Conservation (phyloP, 2,888 invertebrate species). For the Gnatocerus cornutus region DNA sequence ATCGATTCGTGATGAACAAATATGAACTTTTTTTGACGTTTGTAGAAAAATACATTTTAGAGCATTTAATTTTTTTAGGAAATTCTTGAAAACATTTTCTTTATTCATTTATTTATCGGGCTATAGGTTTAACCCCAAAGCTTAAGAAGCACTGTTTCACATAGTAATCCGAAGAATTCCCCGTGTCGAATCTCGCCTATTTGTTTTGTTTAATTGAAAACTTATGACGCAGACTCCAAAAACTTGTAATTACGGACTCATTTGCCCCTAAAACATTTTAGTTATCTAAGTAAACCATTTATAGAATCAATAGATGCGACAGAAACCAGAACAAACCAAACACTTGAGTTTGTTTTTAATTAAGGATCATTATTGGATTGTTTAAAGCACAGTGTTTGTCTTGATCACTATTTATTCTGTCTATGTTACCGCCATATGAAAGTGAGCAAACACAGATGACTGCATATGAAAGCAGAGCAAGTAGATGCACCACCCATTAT, state of each 20-base stretch:
- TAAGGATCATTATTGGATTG: constrained; percentile 54
- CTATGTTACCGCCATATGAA: constrained; percentile 37
- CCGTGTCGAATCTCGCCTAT: too few relatives aligned
- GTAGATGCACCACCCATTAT: constrained; percentile 32
- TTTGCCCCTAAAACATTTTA: constrained; percentile 19
- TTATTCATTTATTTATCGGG: too few relatives aligned
- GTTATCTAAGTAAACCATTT: constrained; percentile 43
- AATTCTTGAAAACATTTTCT: too few relatives aligned
- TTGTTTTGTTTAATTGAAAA: too few relatives aligned
- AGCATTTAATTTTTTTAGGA: too few relatives aligned
- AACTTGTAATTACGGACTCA: neutral
- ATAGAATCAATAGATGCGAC: constrained; percentile 48
- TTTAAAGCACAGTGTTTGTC: constrained; percentile 48
- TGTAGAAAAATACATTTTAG: too few relatives aligned
- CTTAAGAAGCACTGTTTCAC: too few relatives aligned
- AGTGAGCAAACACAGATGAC: constrained; percentile 47
- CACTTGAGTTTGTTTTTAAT: constrained; percentile 55
- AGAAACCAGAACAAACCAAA: constrained; percentile 48
- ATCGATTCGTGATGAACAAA: too few relatives aligned
- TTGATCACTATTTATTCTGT: constrained; percentile 47
- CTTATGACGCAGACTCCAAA: neutral
- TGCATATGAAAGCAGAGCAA: constrained; percentile 39
- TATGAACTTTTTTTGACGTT: too few relatives aligned
- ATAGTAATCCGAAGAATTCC: too few relatives aligned
- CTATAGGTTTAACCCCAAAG: too few relatives aligned